Evolutionary conservation across 2,888 invertebrate genomes (phyloP).

Genomic region (Melanostoma mellinum): DNA sequence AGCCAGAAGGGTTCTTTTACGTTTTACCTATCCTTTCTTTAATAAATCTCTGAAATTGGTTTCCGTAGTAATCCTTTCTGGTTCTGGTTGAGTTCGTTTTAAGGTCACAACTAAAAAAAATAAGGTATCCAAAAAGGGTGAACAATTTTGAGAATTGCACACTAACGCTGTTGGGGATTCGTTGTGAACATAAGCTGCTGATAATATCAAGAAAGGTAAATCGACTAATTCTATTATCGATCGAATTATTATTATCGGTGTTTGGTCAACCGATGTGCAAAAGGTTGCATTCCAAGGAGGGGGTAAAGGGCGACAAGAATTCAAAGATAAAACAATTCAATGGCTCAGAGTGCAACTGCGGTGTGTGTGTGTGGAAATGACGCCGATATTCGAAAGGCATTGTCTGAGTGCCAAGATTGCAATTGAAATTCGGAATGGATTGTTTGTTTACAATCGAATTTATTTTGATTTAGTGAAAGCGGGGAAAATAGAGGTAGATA

Average conservation of each 20-base stretch:
- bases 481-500: too few species aligned
- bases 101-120: constrained; percentile 53
- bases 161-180: neutral
- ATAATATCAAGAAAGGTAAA: constrained; percentile 37
- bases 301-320: neutral
- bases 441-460: too few species aligned
- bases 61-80: constrained; percentile 52
- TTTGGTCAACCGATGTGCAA: neutral
- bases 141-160: constrained; percentile 26
- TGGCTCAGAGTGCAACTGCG: too few species aligned
- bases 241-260: constrained; percentile 15
- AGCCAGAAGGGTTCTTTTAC: constrained; percentile 2
- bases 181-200: neutral
- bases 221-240: constrained; percentile 51
- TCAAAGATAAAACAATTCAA: neutral
- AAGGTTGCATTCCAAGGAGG: too few species aligned
- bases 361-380: too few species aligned
- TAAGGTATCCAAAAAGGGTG: constrained; percentile 14
- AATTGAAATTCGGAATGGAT: too few species aligned
- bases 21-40: neutral
- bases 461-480: too few species aligned
- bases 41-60: constrained; percentile 46
- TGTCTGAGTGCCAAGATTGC: too few species aligned
- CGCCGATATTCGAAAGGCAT: too few species aligned
- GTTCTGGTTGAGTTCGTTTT: constrained; percentile 29